These are phyloP conservation scores for Philonicus albiceps DNA, from an alignment of 2,888 invertebrate species.

Conservation along the genomic window DNA sequence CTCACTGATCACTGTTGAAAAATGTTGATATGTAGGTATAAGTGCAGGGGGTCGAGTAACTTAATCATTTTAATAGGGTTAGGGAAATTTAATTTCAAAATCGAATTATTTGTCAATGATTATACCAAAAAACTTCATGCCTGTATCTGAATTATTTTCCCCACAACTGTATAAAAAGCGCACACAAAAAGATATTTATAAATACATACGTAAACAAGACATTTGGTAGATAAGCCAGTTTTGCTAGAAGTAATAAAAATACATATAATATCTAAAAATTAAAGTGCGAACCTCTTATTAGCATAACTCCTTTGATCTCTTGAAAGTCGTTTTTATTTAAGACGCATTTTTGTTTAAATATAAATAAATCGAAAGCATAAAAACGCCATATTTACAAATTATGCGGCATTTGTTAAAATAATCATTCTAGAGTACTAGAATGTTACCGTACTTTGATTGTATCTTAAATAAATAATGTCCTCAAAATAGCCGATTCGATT, in stretches of 20 bases:
- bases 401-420: background rate
- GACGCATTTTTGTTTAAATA: background rate
- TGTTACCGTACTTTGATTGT: background rate
- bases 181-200: background rate
- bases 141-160: too few relatives aligned
- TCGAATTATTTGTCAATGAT: too few relatives aligned
- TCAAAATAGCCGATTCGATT: background rate
- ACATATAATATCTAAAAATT: background rate
- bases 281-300: background rate
- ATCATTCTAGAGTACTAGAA: background rate
- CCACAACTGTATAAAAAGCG: too few relatives aligned
- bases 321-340: background rate
- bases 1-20: too few relatives aligned
- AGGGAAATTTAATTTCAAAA: too few relatives aligned
- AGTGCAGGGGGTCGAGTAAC: too few relatives aligned
- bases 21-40: too few relatives aligned
- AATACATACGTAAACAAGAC: background rate
- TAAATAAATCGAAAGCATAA: background rate
- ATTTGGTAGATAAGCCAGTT: background rate
- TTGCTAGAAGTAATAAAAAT: background rate
- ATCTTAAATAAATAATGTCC: background rate
- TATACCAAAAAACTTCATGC: too few relatives aligned
- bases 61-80: too few relatives aligned
- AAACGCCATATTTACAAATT: background rate
- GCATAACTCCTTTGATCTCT: background rate